phyloP scores from a whole-genome alignment of 2,888 invertebrate genomes.

The Tholera decimalis region DNA sequence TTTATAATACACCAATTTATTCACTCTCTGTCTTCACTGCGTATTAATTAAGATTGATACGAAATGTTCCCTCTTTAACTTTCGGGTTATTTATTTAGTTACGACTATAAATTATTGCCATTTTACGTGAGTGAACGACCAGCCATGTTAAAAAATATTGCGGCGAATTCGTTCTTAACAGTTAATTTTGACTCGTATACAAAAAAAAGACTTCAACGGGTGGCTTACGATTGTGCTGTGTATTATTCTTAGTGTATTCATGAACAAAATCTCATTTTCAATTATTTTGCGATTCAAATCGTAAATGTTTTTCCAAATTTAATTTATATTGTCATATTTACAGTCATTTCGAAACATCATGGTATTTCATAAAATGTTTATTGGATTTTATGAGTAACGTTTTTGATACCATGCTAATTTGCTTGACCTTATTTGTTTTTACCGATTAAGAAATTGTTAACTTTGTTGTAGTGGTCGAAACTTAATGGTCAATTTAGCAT shows the following conservation, averaged over 20 bases:
- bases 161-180: conserved; percentile 65
- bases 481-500: too few relatives aligned
- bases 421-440: too few relatives aligned
- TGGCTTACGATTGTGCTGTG: conserved; percentile 55
- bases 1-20: conserved; percentile 89
- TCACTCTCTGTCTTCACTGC: conserved; percentile 78
- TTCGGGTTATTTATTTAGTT: conserved; percentile 71
- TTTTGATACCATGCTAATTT: too few relatives aligned
- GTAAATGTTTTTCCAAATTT: not conserved
- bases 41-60: conserved; percentile 90
- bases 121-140: conserved; percentile 74
- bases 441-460: too few relatives aligned
- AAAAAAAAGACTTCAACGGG: conserved; percentile 89
- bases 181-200: conserved; percentile 73
- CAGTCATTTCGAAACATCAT: not conserved
- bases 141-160: conserved; percentile 62
- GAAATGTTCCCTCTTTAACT: conserved; percentile 78
- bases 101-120: conserved; percentile 73
- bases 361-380: not conserved
- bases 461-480: too few relatives aligned
- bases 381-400: not conserved
- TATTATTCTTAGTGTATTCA: conserved; percentile 41
- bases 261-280: conserved; percentile 7
- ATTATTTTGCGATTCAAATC: not conserved
- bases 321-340: not conserved